These are phyloP conservation scores for Indicator indicator DNA, from an alignment of 2,113 vertebrate species.

Conservation along the genomic window DNA sequence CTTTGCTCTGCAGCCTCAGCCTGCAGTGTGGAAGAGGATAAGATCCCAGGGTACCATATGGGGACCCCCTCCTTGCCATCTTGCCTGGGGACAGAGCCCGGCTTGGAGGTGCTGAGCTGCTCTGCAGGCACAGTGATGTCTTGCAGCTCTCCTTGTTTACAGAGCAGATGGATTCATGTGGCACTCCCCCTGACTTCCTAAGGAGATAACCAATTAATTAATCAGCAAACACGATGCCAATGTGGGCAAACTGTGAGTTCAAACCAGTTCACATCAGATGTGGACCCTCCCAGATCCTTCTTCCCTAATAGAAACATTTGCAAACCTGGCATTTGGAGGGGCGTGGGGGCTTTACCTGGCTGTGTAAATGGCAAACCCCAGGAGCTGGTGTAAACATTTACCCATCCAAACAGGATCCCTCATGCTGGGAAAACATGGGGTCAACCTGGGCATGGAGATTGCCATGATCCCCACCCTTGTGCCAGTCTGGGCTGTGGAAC, in stretches of 20 bases:
- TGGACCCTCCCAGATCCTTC: slow-evolving; percentile 21
- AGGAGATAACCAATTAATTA: slow-evolving; percentile 69
- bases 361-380: slow-evolving; percentile 47
- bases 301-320: slow-evolving; percentile 59
- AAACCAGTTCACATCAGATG: slow-evolving; percentile 66
- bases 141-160: slow-evolving; percentile 12
- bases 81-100: not conserved
- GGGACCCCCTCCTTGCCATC: not conserved
- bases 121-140: not conserved
- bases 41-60: fast-evolving
- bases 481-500: not conserved
- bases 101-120: not conserved
- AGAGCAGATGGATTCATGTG: slow-evolving; percentile 50
- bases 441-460: not conserved
- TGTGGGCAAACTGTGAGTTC: slow-evolving; percentile 67
- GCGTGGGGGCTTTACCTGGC: slow-evolving; percentile 11
- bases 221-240: slow-evolving; percentile 75
- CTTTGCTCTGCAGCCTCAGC: not conserved
- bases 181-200: slow-evolving; percentile 62
- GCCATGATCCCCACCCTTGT: fast-evolving
- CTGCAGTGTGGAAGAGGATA: fast-evolving
- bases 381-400: slow-evolving; percentile 34
- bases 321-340: slow-evolving; percentile 24
- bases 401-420: not conserved
- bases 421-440: fast-evolving